Evolutionary conservation across 1,140 invertebrate species (phyloP), one percentile per base, ranked within the genome.

Genomic region (Vollenhovia emeryi): DNA sequence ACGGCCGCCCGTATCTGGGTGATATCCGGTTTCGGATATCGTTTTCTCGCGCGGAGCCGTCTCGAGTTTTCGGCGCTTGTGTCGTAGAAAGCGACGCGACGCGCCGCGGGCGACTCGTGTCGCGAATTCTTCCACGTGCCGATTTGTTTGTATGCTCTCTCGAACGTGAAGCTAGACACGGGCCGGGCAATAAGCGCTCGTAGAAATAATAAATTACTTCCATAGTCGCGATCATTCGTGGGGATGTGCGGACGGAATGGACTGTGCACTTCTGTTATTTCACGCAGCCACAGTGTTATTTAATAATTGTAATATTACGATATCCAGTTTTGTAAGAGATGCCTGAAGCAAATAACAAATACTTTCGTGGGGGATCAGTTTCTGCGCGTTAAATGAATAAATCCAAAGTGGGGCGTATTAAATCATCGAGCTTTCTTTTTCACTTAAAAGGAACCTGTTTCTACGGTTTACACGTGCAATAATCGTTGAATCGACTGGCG

Each of bases 21-120:
- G 50, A 82, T 57, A 57, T 82, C 78, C 78, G 78, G 64, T 80
- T 69, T 80, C 78, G 64, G 30, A 33, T 68, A 30, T 80, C 57
- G 36, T 82, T 82, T 57, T 82, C 78, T 59, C 52, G 18, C 52
- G 33, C 21, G 11, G 7, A 21, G 66, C 27, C 36, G 33, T 21
- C 50, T 57, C 64, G 40, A 24, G 27, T 82, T 82, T 82, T 82
- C 50, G 78, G 78, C 66, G 36, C 45, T 57, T 24, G 9, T 11
- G 9, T 11, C n/a, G 50, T 71, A 82, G 78, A 82, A 82, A 82
- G 78, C 36, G 36, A 71, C 36, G 33, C 33, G n/a, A n/a, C n/a
- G 66, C 18, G 76, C 33, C 66, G 36, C 68, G 15, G 40, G 7
- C 50, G 24, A n/a, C 8, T 55, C 7, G 18, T 40, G 36, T 71